Conservation (phyloP, 2,113 vertebrate species). For the Pantherophis guttatus region DNA sequence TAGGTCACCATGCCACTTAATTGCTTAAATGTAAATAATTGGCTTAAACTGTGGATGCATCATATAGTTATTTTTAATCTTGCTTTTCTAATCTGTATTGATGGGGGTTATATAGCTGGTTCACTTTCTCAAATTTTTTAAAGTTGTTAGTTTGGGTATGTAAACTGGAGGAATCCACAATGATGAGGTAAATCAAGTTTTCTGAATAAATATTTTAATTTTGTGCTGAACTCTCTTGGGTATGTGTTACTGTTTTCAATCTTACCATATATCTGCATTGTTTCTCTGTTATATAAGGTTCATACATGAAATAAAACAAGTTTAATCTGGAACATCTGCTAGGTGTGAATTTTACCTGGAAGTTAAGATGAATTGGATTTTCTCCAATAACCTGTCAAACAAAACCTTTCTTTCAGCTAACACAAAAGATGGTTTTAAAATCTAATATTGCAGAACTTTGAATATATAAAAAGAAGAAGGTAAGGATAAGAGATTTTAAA, state of each 20-base stretch:
- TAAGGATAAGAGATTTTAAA: neutral
- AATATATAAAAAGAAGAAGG: neutral
- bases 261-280: neutral
- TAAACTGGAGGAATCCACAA: neutral
- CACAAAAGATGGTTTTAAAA: neutral
- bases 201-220: neutral
- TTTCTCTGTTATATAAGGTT: neutral
- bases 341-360: neutral
- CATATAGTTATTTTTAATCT: neutral
- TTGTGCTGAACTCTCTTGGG: neutral
- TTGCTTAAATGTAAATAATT: neutral
- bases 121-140: constrained; percentile 6
- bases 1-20: neutral
- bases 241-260: neutral
- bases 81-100: neutral
- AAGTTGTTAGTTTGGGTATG: neutral
- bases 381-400: constrained; percentile 10
- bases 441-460: neutral
- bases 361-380: constrained; percentile 1
- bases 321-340: neutral
- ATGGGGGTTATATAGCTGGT: neutral
- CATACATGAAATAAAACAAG: neutral
- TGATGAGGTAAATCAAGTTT: neutral
- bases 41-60: neutral
- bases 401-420: constrained; percentile 6